Base-by-base conservation (phyloP, 2,888 invertebrate genomes). In the Catotricha subobsoleta region DNA sequence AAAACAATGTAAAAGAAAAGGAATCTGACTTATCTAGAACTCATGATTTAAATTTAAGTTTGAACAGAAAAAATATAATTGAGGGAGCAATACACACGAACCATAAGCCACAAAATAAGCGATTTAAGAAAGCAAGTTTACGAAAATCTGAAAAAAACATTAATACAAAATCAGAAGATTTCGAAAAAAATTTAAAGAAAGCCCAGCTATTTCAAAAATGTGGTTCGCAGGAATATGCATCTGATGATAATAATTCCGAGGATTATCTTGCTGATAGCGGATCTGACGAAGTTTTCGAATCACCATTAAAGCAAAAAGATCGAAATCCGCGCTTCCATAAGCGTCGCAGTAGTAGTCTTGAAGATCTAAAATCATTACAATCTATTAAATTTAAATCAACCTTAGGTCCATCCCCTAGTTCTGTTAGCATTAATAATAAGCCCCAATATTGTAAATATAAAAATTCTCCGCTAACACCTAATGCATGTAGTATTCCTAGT, bases 371-470 rank as follows among this genome's bases (percentile, higher is more conserved):
- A 2, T 12, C 16, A 18, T 37, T 43, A 12, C 27, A 13, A 15
- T 31, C 27, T 12, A 42, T 37, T n/a, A 30, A 29, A 29, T 30
- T 20, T n/a, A n/a, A n/a, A n/a, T n/a, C n/a, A n/a, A n/a, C n/a
- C n/a, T n/a, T n/a, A n/a, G n/a, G n/a, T n/a, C n/a, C n/a, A n/a
- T n/a, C n/a, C n/a, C 51, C 54, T 48, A 66, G 64, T 51, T 59
- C 62, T 46, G 67, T 69, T 47, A 68, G 66, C 52, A 68, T 68
- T 39, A 68, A 68, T 48, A 67, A 69, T 51, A 58, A 65, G 43
- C 67, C 67, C 28, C 64, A 65, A 46, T 65, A 66, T 53, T 68
- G 65, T 57, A 68, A 69, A 54, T 69, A 67, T 54, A 58, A 53
- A 33, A 52, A 52, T 28, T 19, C 35, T 13, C 39, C 43, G 12